phyloP scores from a whole-genome alignment of 2,888 invertebrate genomes.

The Limnephilus lunatus region DNA sequence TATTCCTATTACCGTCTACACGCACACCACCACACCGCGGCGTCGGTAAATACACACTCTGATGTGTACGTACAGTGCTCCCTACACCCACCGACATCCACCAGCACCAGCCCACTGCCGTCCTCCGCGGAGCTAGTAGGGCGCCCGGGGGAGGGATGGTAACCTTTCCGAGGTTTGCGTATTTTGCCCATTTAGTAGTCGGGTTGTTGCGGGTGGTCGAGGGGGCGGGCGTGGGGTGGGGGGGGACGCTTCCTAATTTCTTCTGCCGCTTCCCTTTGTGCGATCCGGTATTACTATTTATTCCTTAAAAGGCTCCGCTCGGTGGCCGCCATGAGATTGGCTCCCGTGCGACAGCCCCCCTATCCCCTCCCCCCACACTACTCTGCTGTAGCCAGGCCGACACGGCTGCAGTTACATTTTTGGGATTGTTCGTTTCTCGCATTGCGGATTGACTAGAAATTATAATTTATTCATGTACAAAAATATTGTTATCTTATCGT shows the following conservation, averaged over 20 bases:
- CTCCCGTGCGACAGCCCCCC: constrained; percentile 54
- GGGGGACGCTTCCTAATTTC: constrained; percentile 61
- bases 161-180: constrained; percentile 62
- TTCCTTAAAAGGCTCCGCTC: constrained; percentile 62
- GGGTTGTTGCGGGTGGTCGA: constrained; percentile 53
- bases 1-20: constrained; percentile 45
- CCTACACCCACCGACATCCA: constrained; percentile 16
- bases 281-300: constrained; percentile 64
- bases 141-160: constrained; percentile 66
- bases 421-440: constrained; percentile 46
- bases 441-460: constrained; percentile 33
- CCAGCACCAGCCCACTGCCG: constrained; percentile 39
- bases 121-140: constrained; percentile 68
- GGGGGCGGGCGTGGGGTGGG: constrained; percentile 34
- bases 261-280: constrained; percentile 64
- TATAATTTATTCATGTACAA: constrained; percentile 14
- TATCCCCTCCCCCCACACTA: constrained; percentile 15
- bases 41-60: constrained; percentile 54
- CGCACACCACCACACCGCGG: constrained; percentile 23
- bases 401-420: constrained; percentile 47
- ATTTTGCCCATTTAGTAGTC: constrained; percentile 63
- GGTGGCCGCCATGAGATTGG: constrained; percentile 61
- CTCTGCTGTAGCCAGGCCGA: background rate
- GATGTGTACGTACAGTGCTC: constrained; percentile 49
- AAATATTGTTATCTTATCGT: background rate